These are phyloP conservation scores for Oenanthe melanoleuca DNA, from an alignment of 2,113 vertebrate genomes.

Conservation along the genomic window DNA sequence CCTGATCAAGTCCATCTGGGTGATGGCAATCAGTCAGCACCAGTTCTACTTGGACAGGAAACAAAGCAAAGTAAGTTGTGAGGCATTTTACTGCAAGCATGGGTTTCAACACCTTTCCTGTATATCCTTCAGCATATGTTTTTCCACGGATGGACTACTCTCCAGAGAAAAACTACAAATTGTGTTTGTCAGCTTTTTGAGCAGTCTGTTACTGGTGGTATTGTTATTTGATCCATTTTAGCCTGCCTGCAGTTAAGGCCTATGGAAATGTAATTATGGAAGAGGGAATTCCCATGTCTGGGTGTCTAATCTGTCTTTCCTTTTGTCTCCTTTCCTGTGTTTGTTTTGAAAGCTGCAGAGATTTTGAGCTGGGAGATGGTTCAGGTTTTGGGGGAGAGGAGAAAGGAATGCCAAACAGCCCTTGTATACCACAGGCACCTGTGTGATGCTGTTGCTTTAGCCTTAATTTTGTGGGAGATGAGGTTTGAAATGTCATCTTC, in stretches of 20 bases:
- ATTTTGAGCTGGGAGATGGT: neutral
- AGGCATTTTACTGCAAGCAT: neutral
- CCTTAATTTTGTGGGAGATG: constrained; percentile 7
- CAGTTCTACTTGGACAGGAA: constrained; percentile 99
- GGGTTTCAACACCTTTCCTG: neutral
- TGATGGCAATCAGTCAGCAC: constrained; percentile 99
- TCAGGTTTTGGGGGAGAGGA: neutral
- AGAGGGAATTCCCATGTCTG: neutral
- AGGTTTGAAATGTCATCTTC: neutral
- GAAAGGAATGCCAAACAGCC: neutral
- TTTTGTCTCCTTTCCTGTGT: neutral
- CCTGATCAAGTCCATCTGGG: constrained; percentile 99
- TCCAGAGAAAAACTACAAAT: neutral
- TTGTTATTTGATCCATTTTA: neutral
- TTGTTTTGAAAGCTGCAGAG: constrained; percentile 7
- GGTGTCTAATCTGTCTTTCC: neutral
- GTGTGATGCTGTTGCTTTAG: neutral
- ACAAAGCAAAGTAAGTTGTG: constrained; percentile 92
- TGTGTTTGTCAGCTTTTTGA: neutral
- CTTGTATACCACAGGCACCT: neutral
- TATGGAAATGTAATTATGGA: neutral
- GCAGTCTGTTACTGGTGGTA: neutral
- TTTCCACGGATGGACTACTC: neutral
- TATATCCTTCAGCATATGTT: neutral
- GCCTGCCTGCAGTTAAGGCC: neutral